A percentile compares a stretch with the other conserved stretches of the same genome.
These are phyloP conservation scores for Galago senegalensis DNA, from an alignment of 2,797 vertebrate species.

Conservation along the genomic window DNA sequence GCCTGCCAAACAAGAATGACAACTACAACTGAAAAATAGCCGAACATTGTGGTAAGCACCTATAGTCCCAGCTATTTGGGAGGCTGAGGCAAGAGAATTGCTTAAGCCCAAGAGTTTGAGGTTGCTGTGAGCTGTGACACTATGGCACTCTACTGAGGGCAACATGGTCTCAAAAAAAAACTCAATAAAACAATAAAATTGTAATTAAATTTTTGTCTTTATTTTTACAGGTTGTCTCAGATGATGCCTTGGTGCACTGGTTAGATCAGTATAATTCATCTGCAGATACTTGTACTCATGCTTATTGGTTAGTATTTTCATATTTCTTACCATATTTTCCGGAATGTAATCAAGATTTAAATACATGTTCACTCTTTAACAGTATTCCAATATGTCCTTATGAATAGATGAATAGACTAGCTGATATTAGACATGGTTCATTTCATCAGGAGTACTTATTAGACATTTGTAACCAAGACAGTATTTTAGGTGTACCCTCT, in stretches of 20 bases:
- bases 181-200: neutral
- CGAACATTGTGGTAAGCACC: too few species aligned
- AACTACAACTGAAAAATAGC: too few species aligned
- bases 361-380: neutral
- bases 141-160: too few species aligned
- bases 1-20: too few species aligned
- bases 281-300: constrained; percentile 96
- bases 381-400: neutral
- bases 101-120: too few species aligned
- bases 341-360: neutral
- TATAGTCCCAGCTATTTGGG: too few species aligned
- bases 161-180: too few species aligned
- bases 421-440: neutral
- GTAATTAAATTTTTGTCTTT: neutral
- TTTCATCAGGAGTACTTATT: neutral
- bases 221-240: constrained; percentile 94
- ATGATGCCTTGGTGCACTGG: constrained; percentile 97
- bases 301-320: constrained; percentile 94
- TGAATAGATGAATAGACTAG: neutral
- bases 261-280: constrained; percentile 96
- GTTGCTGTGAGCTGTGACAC: too few species aligned
- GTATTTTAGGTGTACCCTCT: neutral
- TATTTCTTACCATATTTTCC: neutral
- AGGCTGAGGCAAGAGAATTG: too few species aligned
- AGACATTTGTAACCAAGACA: fast-evolving